Conservation (phyloP, 2,113 vertebrate species). For the Pachypanchax playfairii region DNA sequence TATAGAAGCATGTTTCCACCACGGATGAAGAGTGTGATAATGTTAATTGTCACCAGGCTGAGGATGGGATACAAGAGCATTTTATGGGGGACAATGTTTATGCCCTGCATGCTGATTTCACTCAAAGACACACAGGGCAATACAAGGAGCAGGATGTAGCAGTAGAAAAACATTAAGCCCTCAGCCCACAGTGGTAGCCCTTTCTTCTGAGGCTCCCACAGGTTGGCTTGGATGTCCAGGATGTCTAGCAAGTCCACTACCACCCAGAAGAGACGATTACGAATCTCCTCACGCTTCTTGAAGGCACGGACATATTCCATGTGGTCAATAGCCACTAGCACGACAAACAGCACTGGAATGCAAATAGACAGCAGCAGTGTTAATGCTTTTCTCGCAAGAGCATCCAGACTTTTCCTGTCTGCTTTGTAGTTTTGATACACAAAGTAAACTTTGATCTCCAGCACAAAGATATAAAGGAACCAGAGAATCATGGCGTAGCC, state of each 20-base stretch:
- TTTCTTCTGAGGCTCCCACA: constrained; percentile 85
- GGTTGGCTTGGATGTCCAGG: constrained; percentile 83
- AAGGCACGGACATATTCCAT: constrained; percentile 84
- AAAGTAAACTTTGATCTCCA: constrained; percentile 86
- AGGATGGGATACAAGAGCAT: constrained; percentile 85
- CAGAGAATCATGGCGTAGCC: constrained; percentile 85
- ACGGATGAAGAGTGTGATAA: constrained; percentile 82
- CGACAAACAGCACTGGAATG: constrained; percentile 77
- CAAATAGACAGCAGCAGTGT: constrained; percentile 80
- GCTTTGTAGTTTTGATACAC: constrained; percentile 86
- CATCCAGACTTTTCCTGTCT: constrained; percentile 79
- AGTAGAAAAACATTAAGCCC: constrained; percentile 85
- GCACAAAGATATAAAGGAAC: constrained; percentile 85
- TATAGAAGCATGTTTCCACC: constrained; percentile 83
- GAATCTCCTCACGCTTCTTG: constrained; percentile 82
- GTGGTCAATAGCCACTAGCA: constrained; percentile 81
- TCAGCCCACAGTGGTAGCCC: constrained; percentile 82
- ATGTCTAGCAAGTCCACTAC: constrained; percentile 83
- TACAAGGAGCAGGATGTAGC: constrained; percentile 83
- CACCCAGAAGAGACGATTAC: constrained; percentile 83
- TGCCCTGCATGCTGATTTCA: constrained; percentile 85
- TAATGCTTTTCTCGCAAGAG: constrained; percentile 79
- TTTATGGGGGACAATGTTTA: constrained; percentile 84
- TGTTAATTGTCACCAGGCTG: constrained; percentile 81
- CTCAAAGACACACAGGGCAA: constrained; percentile 83